Evolutionary conservation across 1,140 invertebrate species (phyloP).

Genomic region (Drosophila virilis): DNA sequence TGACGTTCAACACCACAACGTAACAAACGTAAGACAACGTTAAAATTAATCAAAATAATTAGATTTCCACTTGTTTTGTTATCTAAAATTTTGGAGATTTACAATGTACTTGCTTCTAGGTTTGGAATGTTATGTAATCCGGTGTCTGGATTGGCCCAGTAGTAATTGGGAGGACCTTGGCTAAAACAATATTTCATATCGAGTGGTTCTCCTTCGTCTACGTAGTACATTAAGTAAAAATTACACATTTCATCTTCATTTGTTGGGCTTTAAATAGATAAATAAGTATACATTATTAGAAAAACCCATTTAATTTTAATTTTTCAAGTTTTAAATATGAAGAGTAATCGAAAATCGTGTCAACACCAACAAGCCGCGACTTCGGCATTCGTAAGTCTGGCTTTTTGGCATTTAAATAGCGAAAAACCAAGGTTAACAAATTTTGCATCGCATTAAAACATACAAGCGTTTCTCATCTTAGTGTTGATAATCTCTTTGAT

Average conservation of each 20-base stretch:
- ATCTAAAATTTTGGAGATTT: constrained; percentile 57
- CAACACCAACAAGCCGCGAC: no score
- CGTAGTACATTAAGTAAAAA: constrained; percentile 99
- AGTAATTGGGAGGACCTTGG: constrained; percentile 91
- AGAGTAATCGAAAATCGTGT: no score
- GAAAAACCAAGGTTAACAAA: no score
- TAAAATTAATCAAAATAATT: constrained; percentile 64
- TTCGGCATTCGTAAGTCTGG: no score
- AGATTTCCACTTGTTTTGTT: constrained; percentile 67
- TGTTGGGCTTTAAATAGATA: constrained; percentile 86
- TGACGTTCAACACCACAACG: constrained; percentile 61
- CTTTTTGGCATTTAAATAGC: no score
- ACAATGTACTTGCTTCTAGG: constrained; percentile 87
- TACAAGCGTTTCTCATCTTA: no score
- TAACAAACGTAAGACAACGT: constrained; percentile 31
- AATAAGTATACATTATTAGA: not conserved
- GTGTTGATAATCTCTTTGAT: no score
- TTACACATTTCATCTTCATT: constrained; percentile 99
- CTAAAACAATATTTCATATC: constrained; percentile 94
- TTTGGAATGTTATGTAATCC: constrained; percentile 92
- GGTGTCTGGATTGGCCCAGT: constrained; percentile 88
- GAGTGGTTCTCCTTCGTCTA: constrained; percentile 91
- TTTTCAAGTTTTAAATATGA: not conserved
- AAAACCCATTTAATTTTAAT: not conserved
- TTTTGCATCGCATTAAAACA: no score